A percentile compares a stretch with the other conserved stretches of the same genome.
Conservation (phyloP, 2,797 vertebrate species). For the Aplochiton taeniatus region DNA sequence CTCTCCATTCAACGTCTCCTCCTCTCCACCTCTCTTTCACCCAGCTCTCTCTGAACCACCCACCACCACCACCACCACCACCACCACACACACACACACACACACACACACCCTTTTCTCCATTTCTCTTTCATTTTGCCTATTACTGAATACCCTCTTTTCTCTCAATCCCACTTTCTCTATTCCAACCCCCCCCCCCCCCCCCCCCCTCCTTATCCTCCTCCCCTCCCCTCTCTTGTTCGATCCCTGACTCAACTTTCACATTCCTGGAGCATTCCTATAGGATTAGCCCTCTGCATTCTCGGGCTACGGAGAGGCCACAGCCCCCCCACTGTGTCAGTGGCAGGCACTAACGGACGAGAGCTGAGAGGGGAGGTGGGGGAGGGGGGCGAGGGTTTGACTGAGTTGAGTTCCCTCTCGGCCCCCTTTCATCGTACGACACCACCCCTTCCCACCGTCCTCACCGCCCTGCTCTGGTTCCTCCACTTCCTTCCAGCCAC, state of each 20-base stretch:
- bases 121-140: constrained; percentile 2
- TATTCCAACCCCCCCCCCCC: neutral
- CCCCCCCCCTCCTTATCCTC: constrained; percentile 32
- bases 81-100: too few relatives aligned
- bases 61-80: neutral
- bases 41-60: neutral
- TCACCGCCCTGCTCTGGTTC: constrained; percentile 40
- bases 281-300: constrained; percentile 76
- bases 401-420: constrained; percentile 38
- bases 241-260: constrained; percentile 78
- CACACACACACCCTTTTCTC: neutral
- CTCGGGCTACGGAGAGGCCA: constrained; percentile 67
- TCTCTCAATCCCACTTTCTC: neutral
- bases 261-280: constrained; percentile 76
- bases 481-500: constrained; percentile 27
- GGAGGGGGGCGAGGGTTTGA: constrained; percentile 19
- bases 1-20: neutral
- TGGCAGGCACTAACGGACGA: constrained; percentile 68
- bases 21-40: constrained; percentile 1
- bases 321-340: constrained; percentile 66
- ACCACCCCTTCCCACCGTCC: constrained; percentile 23
- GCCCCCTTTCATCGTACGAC: constrained; percentile 55
- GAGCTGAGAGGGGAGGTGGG: constrained; percentile 23
- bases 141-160: constrained; percentile 6
- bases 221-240: constrained; percentile 64